These are phyloP conservation scores for Pseudomyrmex dendroicus DNA, from an alignment of 1,140 invertebrate species.

Conservation along the genomic window DNA sequence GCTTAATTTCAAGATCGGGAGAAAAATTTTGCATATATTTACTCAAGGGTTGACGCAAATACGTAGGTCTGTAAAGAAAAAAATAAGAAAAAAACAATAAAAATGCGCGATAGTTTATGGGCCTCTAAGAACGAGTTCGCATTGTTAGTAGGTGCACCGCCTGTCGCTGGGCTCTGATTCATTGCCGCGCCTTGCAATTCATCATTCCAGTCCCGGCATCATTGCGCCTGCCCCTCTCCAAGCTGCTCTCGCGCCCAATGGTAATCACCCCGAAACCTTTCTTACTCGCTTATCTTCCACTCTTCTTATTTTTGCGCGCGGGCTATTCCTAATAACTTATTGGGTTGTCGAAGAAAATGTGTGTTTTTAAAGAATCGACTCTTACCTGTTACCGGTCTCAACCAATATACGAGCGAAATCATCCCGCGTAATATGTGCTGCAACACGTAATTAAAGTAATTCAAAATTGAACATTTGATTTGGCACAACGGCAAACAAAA, in stretches of 20 bases:
- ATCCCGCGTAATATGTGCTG: not conserved
- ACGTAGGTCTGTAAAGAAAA: not conserved
- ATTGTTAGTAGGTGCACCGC: slow-evolving; percentile 74
- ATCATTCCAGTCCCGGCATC: slow-evolving; percentile 77
- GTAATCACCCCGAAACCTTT: slow-evolving; percentile 63
- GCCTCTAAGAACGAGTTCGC: slow-evolving; percentile 67
- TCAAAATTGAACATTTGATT: no score
- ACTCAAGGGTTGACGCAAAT: not conserved
- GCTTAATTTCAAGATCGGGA: not conserved
- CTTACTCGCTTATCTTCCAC: slow-evolving; percentile 36
- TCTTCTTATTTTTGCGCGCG: slow-evolving; percentile 22
- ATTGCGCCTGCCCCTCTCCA: slow-evolving; percentile 58
- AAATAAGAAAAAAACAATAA: slow-evolving; percentile 18
- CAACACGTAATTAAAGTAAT: slow-evolving; percentile 8
- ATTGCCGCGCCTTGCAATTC: slow-evolving; percentile 79
- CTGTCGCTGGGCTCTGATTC: slow-evolving; percentile 77
- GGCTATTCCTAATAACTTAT: slow-evolving; percentile 47
- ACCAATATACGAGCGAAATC: not conserved
- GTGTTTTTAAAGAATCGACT: slow-evolving; percentile 22
- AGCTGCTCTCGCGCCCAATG: slow-evolving; percentile 59
- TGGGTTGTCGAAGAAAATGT: slow-evolving; percentile 30
- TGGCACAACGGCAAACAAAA: not conserved
- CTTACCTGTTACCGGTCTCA: no score
- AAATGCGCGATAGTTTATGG: slow-evolving; percentile 64
- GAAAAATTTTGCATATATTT: not conserved